Conservation (phyloP, 2,113 vertebrate genomes). For the Lasiurus borealis region DNA sequence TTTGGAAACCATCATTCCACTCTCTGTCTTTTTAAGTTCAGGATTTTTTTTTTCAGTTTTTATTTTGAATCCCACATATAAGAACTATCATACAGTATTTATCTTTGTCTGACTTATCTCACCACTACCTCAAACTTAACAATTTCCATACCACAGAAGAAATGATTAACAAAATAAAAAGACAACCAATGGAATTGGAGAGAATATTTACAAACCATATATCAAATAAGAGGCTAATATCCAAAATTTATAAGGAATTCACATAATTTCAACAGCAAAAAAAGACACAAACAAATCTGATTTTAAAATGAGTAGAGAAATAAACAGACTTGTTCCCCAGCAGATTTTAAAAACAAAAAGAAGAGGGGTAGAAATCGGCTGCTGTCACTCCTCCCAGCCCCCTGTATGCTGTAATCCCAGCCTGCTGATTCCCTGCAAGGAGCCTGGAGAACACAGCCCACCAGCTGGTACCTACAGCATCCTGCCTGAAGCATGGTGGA, state of each 20-base stretch:
- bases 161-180: background rate
- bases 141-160: background rate
- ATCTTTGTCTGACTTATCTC: background rate
- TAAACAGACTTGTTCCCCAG: background rate
- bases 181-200: background rate
- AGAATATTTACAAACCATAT: background rate
- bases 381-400: background rate
- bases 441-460: background rate
- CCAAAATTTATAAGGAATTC: background rate
- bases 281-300: background rate
- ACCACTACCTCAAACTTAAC: background rate
- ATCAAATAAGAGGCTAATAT: background rate
- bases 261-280: background rate
- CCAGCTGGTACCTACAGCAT: accelerated
- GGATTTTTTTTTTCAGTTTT: background rate
- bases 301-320: background rate
- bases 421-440: background rate
- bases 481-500: background rate
- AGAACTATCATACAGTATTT: background rate
- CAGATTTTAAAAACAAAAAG: background rate
- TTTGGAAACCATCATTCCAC: background rate
- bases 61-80: background rate
- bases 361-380: accelerated
- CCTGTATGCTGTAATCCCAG: background rate
- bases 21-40: background rate